Evolutionary conservation across 2,113 vertebrate species (phyloP), one percentile per base, ranked within the genome.

Genomic region (Catharus bicknelli): DNA sequence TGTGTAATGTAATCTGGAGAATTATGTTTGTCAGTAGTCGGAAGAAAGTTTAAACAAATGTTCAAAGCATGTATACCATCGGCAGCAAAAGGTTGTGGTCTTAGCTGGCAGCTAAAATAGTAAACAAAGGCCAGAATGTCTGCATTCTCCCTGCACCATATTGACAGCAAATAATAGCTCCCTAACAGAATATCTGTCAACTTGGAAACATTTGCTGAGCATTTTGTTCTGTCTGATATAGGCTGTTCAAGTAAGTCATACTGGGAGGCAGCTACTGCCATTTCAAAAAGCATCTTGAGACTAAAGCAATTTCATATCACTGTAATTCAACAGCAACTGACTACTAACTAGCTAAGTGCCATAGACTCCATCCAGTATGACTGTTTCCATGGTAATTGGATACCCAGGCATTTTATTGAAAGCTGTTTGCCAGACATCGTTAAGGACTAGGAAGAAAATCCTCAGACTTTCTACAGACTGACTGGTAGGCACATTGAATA

Each of bases 371-470:
- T 86, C 90, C 95, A 62, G 81, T 88, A 91, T 96, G 84, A 93
- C 94, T 90, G 95, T 98, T 97, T 96, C 97, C 95, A 97, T 97
- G 94, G 95, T 85, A 96, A 97, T 97, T 93, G 80, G 76, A 93
- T 95, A 90, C 88, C 93, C 58, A 5, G 82, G 70, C 78, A 83
- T 96, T 97, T 97, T 92, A 94, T 72, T 58, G 59, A 97, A 96
- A 95, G 42, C 75, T 78, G 63, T 75, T 97, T 94, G 62, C 74
- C 63, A 95, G 90, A 51, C 19, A 53, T 74, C 4, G 2, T 62
- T 73, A 75, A 91, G 90, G 42, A 66, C 75, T 79, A 89, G 42
- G 50, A 66, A 82, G n/a, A 68, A 81, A 82, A 69, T 61, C 42
- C n/a, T 88, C 75, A 64, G 45, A 45, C 11, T 70, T 94, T 88